phyloP scores from a whole-genome alignment of 2,113 vertebrate genomes.

The Pluvialis apricaria region DNA sequence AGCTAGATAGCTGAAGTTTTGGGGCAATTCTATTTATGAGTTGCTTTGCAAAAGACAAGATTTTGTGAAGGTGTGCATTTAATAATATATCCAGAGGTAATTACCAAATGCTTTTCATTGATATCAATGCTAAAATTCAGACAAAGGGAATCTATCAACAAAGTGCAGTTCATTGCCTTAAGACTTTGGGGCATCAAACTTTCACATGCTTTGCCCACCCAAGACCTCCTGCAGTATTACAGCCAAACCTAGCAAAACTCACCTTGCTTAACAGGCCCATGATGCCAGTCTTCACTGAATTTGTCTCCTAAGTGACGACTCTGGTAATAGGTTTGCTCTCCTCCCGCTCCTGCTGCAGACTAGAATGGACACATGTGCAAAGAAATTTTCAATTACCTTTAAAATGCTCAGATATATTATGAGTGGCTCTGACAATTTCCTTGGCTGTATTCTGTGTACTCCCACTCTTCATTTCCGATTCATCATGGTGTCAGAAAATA shows the following conservation, averaged over 20 bases:
- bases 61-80: neutral
- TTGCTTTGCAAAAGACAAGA: neutral
- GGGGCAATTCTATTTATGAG: neutral
- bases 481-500: neutral
- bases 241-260: slow-evolving; percentile 6
- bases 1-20: neutral
- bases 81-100: neutral
- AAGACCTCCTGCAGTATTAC: neutral
- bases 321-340: slow-evolving; percentile 93
- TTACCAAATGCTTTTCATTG: neutral
- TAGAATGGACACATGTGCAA: slow-evolving; percentile 54
- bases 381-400: slow-evolving; percentile 24
- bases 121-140: neutral
- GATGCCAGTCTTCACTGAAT: slow-evolving; percentile 80
- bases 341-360: slow-evolving; percentile 75
- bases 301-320: slow-evolving; percentile 81
- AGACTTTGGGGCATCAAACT: neutral
- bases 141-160: neutral
- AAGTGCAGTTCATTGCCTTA: neutral
- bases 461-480: neutral
- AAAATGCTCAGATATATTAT: neutral
- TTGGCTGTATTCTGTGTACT: neutral
- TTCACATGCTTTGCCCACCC: neutral
- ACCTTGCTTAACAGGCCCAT: slow-evolving; percentile 82
- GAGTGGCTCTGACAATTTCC: neutral